Evolutionary conservation across 2,888 invertebrate species (phyloP).

Genomic region (Drosophila macrospina): DNA sequence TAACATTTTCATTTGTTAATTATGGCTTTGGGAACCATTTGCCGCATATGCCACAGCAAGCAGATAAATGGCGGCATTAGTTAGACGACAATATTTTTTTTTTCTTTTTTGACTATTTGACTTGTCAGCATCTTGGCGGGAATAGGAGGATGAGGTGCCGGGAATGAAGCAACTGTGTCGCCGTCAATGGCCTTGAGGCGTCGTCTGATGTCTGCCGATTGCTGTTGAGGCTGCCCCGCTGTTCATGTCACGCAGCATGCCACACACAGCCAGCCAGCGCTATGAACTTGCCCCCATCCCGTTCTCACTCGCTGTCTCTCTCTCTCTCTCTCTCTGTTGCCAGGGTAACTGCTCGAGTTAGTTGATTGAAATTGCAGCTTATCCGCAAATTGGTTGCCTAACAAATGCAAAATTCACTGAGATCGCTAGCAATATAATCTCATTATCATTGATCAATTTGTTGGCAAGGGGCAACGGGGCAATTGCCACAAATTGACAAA

Average conservation of each 20-base stretch:
- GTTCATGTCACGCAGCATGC: constrained; percentile 41
- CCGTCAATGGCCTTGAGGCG: constrained; percentile 57
- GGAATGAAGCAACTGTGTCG: constrained; percentile 20
- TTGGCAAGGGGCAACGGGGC: neutral
- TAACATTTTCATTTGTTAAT: constrained; percentile 57
- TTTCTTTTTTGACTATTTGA: constrained; percentile 37
- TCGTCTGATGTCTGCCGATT: constrained; percentile 29
- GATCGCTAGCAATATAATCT: neutral
- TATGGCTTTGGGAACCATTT: constrained; percentile 57
- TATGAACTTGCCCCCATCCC: constrained; percentile 18
- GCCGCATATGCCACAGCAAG: constrained; percentile 32
- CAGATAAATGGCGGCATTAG: constrained; percentile 52
- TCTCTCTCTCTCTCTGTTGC: no score
- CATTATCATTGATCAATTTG: constrained; percentile 13
- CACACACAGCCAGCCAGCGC: constrained; percentile 25
- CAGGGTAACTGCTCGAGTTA: constrained; percentile 1
- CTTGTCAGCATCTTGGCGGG: constrained; percentile 46
- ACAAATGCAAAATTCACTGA: constrained; percentile 8
- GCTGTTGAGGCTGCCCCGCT: constrained; percentile 25
- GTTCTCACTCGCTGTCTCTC: no score
- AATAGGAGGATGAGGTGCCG: neutral
- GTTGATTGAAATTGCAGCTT: constrained; percentile 41
- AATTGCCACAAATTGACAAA: constrained; percentile 15
- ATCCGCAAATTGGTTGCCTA: constrained; percentile 36
- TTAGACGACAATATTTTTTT: constrained; percentile 19